Base-by-base conservation (phyloP, 37 sponge, comb jelly and placozoan species). In the Spongia lamella region DNA sequence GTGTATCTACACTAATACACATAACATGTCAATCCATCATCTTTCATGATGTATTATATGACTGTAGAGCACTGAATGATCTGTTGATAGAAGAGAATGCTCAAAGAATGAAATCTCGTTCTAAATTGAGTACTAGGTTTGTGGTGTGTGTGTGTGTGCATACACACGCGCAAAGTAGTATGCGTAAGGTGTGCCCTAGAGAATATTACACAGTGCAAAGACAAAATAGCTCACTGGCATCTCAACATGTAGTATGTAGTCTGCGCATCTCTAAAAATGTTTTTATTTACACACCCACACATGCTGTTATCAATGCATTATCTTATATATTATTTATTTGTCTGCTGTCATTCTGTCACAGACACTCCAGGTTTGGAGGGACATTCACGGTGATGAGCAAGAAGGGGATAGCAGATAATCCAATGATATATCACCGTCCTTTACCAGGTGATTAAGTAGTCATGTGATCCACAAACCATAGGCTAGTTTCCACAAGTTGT, bases 311-410 rank as follows among this genome's bases (percentile, higher is more conserved):
- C n/a, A n/a, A n/a, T n/a, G n/a, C n/a, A n/a, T n/a, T n/a, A n/a
- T n/a, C n/a, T 38, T 66, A 7, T 35, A n/a, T 66, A 31, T 31
- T 55, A 70, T 51, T 29, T 40, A 20, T n/a, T 50, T 49, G 3
- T 53, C 2, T 53, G 55, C 34, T 4, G 5, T 57, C 43, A 60
- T 3, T 5, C 47, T 13, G 5, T 17, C 11, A 15, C 25, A 87
- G 94, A 39, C 91, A 89, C 61, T 82, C 91, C 3, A 29, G 70
- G 27, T 94, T 94, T 84, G 94, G 94, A 20, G 94, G 94, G 1
- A 86, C 88, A 4, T 94, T 65, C 61, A 75, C 80, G 43, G 78
- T 90, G 7, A 72, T 57, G 37, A 79, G 63, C 17, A 61, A 78
- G 57, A 70, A 70, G 43, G 85, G 83, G 39, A 80, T 88, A 15